Evolutionary conservation across 92 coral and sea anemone genomes (phyloP).

Genomic region (Porites lobata): DNA sequence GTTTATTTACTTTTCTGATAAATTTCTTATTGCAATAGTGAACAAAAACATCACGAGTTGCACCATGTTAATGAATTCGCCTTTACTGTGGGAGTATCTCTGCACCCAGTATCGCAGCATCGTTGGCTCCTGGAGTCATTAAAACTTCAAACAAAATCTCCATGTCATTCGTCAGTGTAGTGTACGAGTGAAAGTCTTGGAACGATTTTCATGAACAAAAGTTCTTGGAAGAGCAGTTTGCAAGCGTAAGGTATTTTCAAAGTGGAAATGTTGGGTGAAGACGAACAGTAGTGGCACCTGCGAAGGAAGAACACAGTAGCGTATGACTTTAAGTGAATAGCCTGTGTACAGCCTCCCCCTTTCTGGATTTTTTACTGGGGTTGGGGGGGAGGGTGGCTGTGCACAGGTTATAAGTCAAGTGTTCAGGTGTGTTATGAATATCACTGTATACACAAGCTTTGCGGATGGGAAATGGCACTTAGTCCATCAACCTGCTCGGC

Average conservation of each 20-base stretch:
- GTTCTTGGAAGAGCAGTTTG: constrained; percentile 96
- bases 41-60: not conserved
- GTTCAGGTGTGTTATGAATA: too few relatives aligned
- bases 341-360: too few relatives aligned
- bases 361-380: too few relatives aligned
- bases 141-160: not conserved
- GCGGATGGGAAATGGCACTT: too few relatives aligned
- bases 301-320: not conserved
- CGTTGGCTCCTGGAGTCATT: not conserved
- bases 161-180: constrained; percentile 84
- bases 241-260: constrained; percentile 99
- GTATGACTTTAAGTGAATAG: too few relatives aligned
- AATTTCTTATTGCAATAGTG: not conserved
- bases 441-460: too few relatives aligned
- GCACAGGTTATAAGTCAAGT: too few relatives aligned
- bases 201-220: constrained; percentile 93
- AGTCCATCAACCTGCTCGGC: too few relatives aligned
- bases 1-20: not conserved
- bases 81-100: not conserved
- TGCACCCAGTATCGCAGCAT: too few relatives aligned
- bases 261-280: constrained; percentile 93
- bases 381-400: too few relatives aligned
- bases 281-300: constrained; percentile 95
- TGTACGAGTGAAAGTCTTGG: constrained; percentile 93
- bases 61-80: not conserved